phyloP scores from a whole-genome alignment of 2,888 invertebrate species.

The Entomobrya proxima region DNA sequence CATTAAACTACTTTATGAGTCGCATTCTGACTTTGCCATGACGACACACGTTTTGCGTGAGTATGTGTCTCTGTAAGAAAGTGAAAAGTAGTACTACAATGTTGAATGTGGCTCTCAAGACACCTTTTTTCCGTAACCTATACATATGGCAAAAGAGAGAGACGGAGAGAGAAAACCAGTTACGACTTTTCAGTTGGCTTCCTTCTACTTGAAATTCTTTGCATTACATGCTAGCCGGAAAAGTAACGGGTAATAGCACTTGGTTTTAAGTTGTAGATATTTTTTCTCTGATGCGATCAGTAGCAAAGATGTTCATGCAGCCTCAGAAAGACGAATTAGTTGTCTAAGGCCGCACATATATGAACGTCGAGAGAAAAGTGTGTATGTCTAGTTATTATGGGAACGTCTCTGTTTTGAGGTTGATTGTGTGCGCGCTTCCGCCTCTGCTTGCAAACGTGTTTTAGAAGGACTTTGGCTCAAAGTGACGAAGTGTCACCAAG shows the following conservation, averaged over 20 bases:
- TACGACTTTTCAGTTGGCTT: background rate
- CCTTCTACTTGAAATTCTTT: slow-evolving; percentile 12
- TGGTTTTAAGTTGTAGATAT: background rate
- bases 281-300: background rate
- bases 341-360: background rate
- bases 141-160: too few relatives aligned
- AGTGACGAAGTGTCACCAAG: slow-evolving; percentile 51
- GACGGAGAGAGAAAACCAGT: background rate
- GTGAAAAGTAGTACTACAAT: background rate
- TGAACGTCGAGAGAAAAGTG: too few relatives aligned
- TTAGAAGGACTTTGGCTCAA: background rate
- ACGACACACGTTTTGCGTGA: background rate
- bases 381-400: background rate
- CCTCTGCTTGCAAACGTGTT: background rate
- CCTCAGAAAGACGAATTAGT: background rate
- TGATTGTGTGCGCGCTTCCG: background rate
- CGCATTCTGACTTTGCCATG: slow-evolving; percentile 24
- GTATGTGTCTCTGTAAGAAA: background rate
- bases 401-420: background rate
- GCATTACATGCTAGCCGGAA: background rate
- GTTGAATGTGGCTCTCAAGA: slow-evolving; percentile 10
- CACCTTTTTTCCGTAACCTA: slow-evolving; percentile 7
- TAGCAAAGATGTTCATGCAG: too few relatives aligned
- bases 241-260: background rate
- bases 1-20: slow-evolving; percentile 49